Conservation (phyloP, 2,113 vertebrate genomes). For the Corythoichthys haematopterus region DNA sequence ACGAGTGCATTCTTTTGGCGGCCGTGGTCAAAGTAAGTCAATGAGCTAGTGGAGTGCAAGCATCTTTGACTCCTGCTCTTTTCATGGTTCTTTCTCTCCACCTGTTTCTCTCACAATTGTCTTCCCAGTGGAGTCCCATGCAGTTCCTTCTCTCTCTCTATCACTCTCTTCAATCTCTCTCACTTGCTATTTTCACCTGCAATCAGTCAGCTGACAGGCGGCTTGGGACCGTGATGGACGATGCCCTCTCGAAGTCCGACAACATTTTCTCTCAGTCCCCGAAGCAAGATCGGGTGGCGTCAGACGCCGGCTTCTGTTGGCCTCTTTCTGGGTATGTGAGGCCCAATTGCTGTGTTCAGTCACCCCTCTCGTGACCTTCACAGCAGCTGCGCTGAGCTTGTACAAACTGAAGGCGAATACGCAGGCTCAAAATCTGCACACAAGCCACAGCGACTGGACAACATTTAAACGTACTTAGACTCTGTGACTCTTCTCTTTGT, state of each 20-base stretch:
- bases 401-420: conserved; percentile 69
- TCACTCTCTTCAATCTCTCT: conserved; percentile 36
- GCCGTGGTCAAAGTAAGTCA: conserved; percentile 44
- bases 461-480: conserved; percentile 52
- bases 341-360: conserved; percentile 70
- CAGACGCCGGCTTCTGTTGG: conserved; percentile 48
- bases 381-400: conserved; percentile 58
- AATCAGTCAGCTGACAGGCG: conserved; percentile 67
- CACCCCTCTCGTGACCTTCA: conserved; percentile 64
- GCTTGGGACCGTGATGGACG: conserved; percentile 68
- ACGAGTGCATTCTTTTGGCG: conserved; percentile 34
- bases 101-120: conserved; percentile 47
- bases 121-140: conserved; percentile 46
- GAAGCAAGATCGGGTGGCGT: conserved; percentile 63
- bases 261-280: conserved; percentile 77
- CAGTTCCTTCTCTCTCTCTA: conserved; percentile 16
- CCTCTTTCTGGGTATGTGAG: conserved; percentile 69
- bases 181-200: conserved; percentile 59
- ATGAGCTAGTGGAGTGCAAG: conserved; percentile 41
- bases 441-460: conserved; percentile 33
- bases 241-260: conserved; percentile 73
- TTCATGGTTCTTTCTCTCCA: conserved; percentile 35
- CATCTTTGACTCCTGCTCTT: conserved; percentile 40
- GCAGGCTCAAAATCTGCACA: conserved; percentile 58
- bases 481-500: conserved; percentile 48